A percentile compares a stretch with the other conserved stretches of the same genome.
Conservation (phyloP, 1,140 invertebrate species). For the Bactericera cockerelli region DNA sequence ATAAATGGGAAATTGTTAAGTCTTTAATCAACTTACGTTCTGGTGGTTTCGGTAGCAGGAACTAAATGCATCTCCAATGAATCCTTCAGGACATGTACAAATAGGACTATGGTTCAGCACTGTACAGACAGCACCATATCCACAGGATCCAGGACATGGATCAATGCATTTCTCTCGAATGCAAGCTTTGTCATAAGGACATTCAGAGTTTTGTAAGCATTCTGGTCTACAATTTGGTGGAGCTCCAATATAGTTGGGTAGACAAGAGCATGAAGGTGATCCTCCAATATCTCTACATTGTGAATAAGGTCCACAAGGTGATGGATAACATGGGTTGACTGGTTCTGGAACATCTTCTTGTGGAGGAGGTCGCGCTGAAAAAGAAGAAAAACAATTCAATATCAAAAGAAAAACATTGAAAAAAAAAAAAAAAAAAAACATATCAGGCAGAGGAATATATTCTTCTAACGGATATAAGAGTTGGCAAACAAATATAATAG, state of each 20-base stretch:
- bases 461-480: constrained; percentile 32
- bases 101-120: constrained; percentile 60
- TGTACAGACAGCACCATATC: constrained; percentile 55
- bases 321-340: constrained; percentile 48
- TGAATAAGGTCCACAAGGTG: constrained; percentile 62
- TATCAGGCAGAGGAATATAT: constrained; percentile 31
- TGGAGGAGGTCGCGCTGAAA: constrained; percentile 12
- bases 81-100: constrained; percentile 51
- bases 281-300: constrained; percentile 49
- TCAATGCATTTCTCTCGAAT: constrained; percentile 41
- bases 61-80: constrained; percentile 65
- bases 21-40: constrained; percentile 30
- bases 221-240: constrained; percentile 47
- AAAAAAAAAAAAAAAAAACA: constrained; percentile 32
- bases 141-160: constrained; percentile 68
- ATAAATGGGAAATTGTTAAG: too few species aligned
- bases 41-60: constrained; percentile 41
- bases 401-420: constrained; percentile 19
- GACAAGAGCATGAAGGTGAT: constrained; percentile 62
- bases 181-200: constrained; percentile 33
- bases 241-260: constrained; percentile 54
- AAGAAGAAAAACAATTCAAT: constrained; percentile 28
- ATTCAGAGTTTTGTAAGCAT: constrained; percentile 35
- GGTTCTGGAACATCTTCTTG: constrained; percentile 26
- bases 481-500: too few species aligned